Evolutionary conservation across 2,888 invertebrate species (phyloP), one percentile per base, ranked within the genome.

Genomic region (Drosophila macrospina): DNA sequence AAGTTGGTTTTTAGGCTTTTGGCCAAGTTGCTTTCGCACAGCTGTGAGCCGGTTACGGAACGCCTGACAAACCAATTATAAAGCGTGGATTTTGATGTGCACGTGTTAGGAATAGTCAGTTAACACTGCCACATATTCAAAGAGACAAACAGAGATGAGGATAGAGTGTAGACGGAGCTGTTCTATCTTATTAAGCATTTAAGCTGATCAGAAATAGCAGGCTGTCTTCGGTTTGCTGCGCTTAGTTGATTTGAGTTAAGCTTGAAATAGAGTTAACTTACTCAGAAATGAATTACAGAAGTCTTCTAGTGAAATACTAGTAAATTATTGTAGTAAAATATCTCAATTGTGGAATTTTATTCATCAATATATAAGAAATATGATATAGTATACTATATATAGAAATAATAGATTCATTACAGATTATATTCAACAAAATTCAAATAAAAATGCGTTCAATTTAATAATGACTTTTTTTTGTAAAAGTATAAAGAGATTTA

Each of bases 1-100:
- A 75, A 73, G 68, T 71, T 74, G 76, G 57, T 73, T 76, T 60
- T 60, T 34, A 47, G 42, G 42, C 59, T 59, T 45, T 63, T 56
- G 70, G 57, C 59, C 51, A 60, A 59, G 55, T 68, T 41, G 42
- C 30, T 15, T 11, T 13, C 39, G 44, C 60, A 62, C 69, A 67
- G 67, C 57, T 64, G 65, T 65, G 60, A 74, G 80, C 73, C 78
- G 64, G 73, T 68, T 75, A 69, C 67, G 71, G 66, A 54, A 60
- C 70, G 72, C 60, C 75, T 70, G 82, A 74, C 82, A 85, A 85
- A 85, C 82, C 85, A 82, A 82, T 82, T 82, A 85, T 77, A 79
- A 71, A 67, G 85, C 77, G 44, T 47, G 59, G 74, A 77, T 74
- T 71, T 74, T 67, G 70, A 74, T 73, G 62, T 78, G 82, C 75